Percentiles rank a stretch among this genome's conserved stretches.
Evolutionary conservation across 2,113 vertebrate species (phyloP).

Genomic region (Xenopus laevis): DNA sequence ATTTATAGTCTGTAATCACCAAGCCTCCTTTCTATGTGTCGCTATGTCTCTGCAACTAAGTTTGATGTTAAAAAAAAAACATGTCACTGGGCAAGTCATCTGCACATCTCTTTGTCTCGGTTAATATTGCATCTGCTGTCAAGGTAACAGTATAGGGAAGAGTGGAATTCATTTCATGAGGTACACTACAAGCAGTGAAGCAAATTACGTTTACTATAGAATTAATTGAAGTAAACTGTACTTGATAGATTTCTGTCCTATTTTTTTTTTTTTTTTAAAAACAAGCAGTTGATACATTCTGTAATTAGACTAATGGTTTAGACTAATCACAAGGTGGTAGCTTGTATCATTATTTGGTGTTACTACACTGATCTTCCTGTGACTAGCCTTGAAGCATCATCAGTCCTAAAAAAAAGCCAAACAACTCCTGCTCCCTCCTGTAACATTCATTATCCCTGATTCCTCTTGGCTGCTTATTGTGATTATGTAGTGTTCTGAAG

Average conservation of each 20-base stretch:
- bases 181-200: slow-evolving; percentile 20
- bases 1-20: too few relatives aligned
- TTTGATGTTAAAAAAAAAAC: slow-evolving; percentile 16
- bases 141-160: background rate
- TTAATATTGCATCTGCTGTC: slow-evolving; percentile 24
- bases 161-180: slow-evolving; percentile 26
- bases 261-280: background rate
- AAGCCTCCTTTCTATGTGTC: too few relatives aligned
- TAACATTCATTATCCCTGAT: too few relatives aligned
- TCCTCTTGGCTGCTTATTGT: too few relatives aligned
- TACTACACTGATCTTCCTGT: too few relatives aligned
- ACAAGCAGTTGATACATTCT: background rate
- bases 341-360: too few relatives aligned
- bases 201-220: slow-evolving; percentile 25
- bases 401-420: too few relatives aligned
- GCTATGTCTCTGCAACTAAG: slow-evolving; percentile 19
- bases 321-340: too few relatives aligned
- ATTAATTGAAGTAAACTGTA: background rate
- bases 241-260: too few relatives aligned
- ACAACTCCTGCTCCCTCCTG: too few relatives aligned
- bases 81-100: slow-evolving; percentile 18
- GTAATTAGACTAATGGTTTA: slow-evolving; percentile 10
- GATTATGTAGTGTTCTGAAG: too few relatives aligned
- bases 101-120: slow-evolving; percentile 19
- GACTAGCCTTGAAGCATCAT: too few relatives aligned